Evolutionary conservation across 2,888 invertebrate species (phyloP).

Genomic region (Thyatira batis): DNA sequence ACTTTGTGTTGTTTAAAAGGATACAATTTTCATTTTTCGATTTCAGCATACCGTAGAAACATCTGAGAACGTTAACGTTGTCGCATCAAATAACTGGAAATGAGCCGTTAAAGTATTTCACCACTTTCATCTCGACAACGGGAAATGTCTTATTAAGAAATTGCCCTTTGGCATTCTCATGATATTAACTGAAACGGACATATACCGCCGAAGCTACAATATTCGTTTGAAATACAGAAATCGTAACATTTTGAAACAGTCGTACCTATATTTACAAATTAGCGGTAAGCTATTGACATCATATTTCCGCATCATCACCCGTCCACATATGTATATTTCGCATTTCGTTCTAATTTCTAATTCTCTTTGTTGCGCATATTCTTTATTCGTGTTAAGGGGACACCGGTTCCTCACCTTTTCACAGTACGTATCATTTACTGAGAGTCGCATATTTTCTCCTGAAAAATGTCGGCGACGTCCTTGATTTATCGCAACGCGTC

Average conservation of each 20-base stretch:
- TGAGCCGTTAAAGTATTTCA: constrained; percentile 50
- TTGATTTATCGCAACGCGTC: constrained; percentile 51
- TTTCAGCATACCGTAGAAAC: constrained; percentile 20
- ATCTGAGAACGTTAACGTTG: constrained; percentile 33
- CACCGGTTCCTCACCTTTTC: constrained; percentile 26
- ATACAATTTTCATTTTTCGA: constrained; percentile 12
- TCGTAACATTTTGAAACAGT: not conserved
- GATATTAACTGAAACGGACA: not conserved
- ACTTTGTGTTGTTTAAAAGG: not conserved
- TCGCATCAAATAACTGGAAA: constrained; percentile 35
- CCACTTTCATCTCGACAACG: constrained; percentile 56
- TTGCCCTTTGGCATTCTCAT: constrained; percentile 36
- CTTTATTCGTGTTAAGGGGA: constrained; percentile 43
- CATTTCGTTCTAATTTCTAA: constrained; percentile 40
- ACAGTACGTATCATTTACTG: constrained; percentile 30
- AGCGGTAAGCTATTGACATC: not conserved
- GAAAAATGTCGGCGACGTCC: constrained; percentile 50
- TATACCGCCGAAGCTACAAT: not conserved
- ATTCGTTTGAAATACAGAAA: not conserved
- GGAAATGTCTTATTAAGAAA: constrained; percentile 60
- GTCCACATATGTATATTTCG: constrained; percentile 23
- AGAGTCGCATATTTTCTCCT: constrained; percentile 27
- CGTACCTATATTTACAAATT: not conserved
- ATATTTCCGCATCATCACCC: constrained; percentile 5
- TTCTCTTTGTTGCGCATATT: constrained; percentile 51